Evolutionary conservation across 2,113 vertebrate species (phyloP).

Genomic region (Trichechus manatus): DNA sequence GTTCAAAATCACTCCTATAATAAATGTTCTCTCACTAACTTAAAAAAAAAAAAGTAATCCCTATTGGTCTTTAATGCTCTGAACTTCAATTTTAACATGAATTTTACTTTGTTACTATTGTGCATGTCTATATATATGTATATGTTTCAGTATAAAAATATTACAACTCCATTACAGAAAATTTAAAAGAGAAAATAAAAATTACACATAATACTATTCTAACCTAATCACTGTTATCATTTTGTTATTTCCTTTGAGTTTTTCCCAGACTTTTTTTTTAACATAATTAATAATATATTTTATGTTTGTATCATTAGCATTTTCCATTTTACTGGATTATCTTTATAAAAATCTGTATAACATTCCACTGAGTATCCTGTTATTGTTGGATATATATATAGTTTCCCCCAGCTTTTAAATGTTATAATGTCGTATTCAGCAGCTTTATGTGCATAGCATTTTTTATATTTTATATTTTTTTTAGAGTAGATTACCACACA

Average conservation of each 20-base stretch:
- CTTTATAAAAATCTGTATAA: not conserved
- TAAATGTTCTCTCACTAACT: not conserved
- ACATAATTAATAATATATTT: slow-evolving; percentile 50
- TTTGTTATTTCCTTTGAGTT: slow-evolving; percentile 43
- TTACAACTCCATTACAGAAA: not conserved
- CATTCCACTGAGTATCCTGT: not conserved
- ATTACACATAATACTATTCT: not conserved
- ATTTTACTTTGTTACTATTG: slow-evolving; percentile 37
- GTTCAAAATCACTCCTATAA: not conserved
- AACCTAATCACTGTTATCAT: not conserved
- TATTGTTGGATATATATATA: not conserved
- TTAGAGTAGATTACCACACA: not conserved
- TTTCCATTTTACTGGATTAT: slow-evolving; percentile 42
- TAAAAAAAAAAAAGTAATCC: not conserved
- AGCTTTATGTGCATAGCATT: not conserved
- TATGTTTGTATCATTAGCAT: slow-evolving; percentile 23
- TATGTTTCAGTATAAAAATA: slow-evolving; percentile 4
- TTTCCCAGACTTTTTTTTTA: not conserved
- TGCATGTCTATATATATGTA: not conserved
- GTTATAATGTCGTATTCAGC: not conserved
- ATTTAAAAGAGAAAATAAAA: slow-evolving; percentile 45
- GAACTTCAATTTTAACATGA: not conserved
- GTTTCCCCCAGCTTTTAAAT: slow-evolving; percentile 20
- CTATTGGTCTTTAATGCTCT: not conserved
- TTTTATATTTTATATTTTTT: slow-evolving; percentile 50